Evolutionary conservation across 2,797 vertebrate species (phyloP).

Genomic region (Artibeus lituratus): DNA sequence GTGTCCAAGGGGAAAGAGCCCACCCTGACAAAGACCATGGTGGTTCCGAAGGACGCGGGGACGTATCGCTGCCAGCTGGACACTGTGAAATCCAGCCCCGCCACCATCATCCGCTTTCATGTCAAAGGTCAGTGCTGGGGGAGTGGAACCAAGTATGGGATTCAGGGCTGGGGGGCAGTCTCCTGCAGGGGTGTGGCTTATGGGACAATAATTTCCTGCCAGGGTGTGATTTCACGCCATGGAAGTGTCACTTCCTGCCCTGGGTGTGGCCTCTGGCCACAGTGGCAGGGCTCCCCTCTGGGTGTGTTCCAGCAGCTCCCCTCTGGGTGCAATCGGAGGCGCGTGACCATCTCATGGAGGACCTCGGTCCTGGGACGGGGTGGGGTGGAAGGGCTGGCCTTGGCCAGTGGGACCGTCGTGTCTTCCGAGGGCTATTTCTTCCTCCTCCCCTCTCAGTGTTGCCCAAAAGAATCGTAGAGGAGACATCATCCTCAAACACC

Average conservation of each 20-base stretch:
- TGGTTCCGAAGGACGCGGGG: constrained; percentile 23
- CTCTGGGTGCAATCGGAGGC: background rate
- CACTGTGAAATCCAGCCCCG: background rate
- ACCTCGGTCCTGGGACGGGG: accelerated
- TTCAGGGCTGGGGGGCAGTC: background rate
- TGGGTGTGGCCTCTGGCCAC: background rate
- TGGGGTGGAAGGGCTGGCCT: background rate
- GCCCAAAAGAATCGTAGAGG: background rate
- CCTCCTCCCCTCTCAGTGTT: constrained; percentile 44
- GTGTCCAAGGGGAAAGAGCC: constrained; percentile 9
- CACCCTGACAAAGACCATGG: constrained; percentile 52
- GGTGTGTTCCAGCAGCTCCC: background rate
- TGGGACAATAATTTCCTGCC: background rate
- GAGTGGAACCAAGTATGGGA: background rate
- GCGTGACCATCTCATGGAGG: too few relatives aligned
- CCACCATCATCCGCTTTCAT: background rate
- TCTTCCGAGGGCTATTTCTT: background rate
- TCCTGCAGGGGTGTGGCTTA: background rate
- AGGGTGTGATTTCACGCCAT: background rate
- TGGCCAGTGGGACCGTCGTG: background rate
- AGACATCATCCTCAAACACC: background rate
- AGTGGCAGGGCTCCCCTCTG: background rate
- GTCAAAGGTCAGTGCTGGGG: constrained; percentile 56
- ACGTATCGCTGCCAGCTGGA: constrained; percentile 55
- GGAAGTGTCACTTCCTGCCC: background rate